A percentile compares a stretch with the other conserved stretches of the same genome.
phyloP scores from a whole-genome alignment of 2,113 vertebrate genomes.

The Pelmatolapia mariae region DNA sequence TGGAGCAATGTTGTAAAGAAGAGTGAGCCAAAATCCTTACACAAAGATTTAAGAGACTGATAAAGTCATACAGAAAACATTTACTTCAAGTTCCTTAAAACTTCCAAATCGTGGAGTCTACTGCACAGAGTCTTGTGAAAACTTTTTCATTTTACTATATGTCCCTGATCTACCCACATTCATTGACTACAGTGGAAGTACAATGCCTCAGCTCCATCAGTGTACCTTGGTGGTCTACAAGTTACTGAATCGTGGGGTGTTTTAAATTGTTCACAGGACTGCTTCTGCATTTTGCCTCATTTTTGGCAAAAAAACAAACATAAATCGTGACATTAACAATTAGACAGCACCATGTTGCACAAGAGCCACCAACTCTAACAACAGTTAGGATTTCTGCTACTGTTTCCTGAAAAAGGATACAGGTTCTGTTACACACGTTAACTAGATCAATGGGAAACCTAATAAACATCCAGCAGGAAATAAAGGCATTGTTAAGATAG shows the following conservation, averaged over 20 bases:
- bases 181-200: background rate
- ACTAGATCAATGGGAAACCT: background rate
- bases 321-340: background rate
- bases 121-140: background rate
- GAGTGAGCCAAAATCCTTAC: background rate
- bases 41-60: background rate
- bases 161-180: background rate
- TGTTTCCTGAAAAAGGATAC: background rate
- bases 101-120: background rate
- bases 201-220: background rate
- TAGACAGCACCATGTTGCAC: background rate
- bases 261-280: background rate
- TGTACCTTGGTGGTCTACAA: background rate
- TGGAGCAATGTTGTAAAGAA: background rate
- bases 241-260: background rate
- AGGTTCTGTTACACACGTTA: background rate
- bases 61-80: background rate
- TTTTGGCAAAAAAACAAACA: background rate
- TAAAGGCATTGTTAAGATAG: background rate
- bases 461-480: background rate
- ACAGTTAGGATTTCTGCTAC: background rate
- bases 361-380: background rate
- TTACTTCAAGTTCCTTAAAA: background rate
- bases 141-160: background rate
- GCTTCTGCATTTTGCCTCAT: background rate